Percentiles rank a stretch among this genome's conserved stretches.
phyloP scores from a whole-genome alignment of 64 coral and sea anemone species.

The Catalaphyllia jardinei region DNA sequence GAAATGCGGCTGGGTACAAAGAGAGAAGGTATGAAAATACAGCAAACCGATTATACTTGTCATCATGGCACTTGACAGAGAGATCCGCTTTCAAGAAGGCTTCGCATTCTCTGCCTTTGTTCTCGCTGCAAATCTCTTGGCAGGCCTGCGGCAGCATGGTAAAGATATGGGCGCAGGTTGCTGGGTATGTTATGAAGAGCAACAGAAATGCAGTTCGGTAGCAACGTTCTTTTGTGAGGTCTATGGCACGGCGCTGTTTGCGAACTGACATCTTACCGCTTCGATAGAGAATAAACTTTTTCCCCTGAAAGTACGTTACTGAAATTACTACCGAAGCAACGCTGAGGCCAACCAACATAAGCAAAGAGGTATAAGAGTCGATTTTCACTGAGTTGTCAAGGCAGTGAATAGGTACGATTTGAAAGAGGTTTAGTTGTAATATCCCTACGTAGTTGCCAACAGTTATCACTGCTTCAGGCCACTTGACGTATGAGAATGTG shows the following conservation, averaged over 20 bases:
- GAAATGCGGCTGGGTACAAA: neutral
- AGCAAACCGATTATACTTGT: constrained; percentile 10
- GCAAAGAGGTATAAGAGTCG: neutral
- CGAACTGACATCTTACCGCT: neutral
- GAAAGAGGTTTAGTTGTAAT: constrained; percentile 25
- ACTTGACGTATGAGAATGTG: constrained; percentile 17
- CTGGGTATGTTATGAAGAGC: constrained; percentile 7
- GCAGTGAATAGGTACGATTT: constrained; percentile 12
- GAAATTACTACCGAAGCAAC: neutral
- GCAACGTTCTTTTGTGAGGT: constrained; percentile 19
- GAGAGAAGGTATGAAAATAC: neutral
- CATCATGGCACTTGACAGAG: neutral
- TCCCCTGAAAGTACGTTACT: neutral
- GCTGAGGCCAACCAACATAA: neutral
- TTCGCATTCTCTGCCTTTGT: neutral
- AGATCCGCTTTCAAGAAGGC: constrained; percentile 9
- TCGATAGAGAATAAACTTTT: neutral
- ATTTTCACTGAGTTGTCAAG: neutral
- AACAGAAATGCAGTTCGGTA: constrained; percentile 20
- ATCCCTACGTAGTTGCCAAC: constrained; percentile 11
- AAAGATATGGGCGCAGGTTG: constrained; percentile 24
- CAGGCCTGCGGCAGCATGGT: constrained; percentile 20
- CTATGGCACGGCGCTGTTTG: neutral
- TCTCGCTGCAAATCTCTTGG: constrained; percentile 16
- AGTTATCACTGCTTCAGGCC: constrained; percentile 13